Evolutionary conservation across 2,797 vertebrate genomes (phyloP).

Genomic region (Caiman crocodilus): DNA sequence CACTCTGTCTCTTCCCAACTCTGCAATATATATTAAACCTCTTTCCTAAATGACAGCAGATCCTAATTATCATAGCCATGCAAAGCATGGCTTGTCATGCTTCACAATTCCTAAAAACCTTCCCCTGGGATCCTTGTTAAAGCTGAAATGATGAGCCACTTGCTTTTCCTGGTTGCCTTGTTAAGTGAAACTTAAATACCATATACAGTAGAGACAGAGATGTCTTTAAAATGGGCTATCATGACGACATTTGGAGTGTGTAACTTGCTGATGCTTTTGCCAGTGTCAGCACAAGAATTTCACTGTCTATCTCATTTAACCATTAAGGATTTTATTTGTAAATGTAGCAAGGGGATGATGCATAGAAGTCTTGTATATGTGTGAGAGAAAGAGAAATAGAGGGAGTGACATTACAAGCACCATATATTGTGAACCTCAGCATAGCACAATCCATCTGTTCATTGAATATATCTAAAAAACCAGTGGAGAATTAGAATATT

Average conservation of each 20-base stretch:
- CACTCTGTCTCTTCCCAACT: not conserved
- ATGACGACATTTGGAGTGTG: not conserved
- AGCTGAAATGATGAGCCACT: not conserved
- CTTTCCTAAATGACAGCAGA: not conserved
- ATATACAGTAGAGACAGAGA: not conserved
- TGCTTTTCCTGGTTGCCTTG: not conserved
- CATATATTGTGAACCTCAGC: not conserved
- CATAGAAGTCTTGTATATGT: not conserved
- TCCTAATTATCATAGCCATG: not conserved
- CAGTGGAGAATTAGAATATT: not conserved
- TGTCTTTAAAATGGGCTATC: not conserved
- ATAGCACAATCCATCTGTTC: not conserved
- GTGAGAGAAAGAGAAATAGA: not conserved
- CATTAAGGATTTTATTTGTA: not conserved
- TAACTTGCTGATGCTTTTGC: not conserved
- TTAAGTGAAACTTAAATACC: not conserved
- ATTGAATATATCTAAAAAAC: not conserved
- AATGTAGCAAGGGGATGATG: not conserved
- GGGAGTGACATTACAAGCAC: not conserved
- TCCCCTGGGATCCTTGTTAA: not conserved
- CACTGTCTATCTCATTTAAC: not conserved
- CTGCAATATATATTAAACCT: not conserved
- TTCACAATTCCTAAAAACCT: constrained; percentile 6
- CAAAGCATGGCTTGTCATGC: not conserved
- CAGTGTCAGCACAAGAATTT: not conserved